These are phyloP conservation scores for Morone saxatilis DNA, from an alignment of 2,113 vertebrate genomes.

Conservation along the genomic window DNA sequence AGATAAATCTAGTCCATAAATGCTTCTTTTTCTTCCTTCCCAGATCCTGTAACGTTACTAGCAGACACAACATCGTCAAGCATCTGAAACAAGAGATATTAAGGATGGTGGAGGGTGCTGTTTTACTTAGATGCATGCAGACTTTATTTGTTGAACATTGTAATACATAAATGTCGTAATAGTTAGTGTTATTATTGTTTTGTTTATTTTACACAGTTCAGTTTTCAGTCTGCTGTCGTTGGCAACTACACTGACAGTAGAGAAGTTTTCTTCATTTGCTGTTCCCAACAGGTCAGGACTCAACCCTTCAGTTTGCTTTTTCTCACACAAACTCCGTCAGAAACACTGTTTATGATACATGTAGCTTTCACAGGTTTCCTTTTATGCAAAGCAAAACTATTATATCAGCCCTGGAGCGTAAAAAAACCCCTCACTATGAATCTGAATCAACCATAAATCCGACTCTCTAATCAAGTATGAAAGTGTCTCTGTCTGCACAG, in stretches of 20 bases:
- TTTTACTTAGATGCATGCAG: background rate
- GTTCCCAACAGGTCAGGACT: background rate
- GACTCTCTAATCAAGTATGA: slow-evolving; percentile 34
- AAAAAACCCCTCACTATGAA: background rate
- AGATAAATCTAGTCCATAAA: too few species aligned
- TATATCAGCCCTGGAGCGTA: background rate
- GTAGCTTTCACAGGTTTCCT: background rate
- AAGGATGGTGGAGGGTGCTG: too few species aligned
- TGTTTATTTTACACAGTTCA: background rate
- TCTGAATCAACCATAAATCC: slow-evolving; percentile 7
- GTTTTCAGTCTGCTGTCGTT: background rate
- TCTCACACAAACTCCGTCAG: background rate
- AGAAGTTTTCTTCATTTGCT: background rate
- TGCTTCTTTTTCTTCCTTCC: too few species aligned
- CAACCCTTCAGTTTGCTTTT: background rate
- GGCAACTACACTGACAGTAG: background rate
- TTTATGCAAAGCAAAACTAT: background rate
- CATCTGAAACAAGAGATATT: background rate
- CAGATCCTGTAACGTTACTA: too few species aligned
- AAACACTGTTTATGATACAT: background rate
- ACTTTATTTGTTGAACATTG: background rate
- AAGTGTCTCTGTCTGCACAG: slow-evolving; percentile 12
- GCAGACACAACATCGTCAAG: background rate
- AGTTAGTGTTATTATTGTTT: background rate
- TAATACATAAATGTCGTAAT: background rate